Conservation (phyloP, 2,888 invertebrate species). For the Deilephila elpenor region DNA sequence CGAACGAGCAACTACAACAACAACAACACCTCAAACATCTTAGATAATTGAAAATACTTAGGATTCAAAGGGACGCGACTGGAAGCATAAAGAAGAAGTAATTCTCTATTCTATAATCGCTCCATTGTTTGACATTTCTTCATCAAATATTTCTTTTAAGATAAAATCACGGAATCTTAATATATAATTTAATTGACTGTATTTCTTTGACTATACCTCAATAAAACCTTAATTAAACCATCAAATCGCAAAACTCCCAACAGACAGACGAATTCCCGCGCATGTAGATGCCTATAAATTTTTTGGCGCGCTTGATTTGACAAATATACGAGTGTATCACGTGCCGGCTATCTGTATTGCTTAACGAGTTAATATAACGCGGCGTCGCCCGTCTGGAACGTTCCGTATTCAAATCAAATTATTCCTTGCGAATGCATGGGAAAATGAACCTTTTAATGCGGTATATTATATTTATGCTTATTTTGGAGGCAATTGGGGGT, state of each 20-base stretch:
- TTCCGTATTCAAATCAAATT: neutral
- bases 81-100: no score
- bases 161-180: no score
- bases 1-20: no score
- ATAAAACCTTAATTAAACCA: neutral
- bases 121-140: no score
- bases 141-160: no score
- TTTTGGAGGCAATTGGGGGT: no score
- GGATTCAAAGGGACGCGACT: no score
- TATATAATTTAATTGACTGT: neutral
- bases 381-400: slow-evolving; percentile 13
- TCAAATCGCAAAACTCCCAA: neutral
- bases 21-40: no score
- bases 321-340: slow-evolving; percentile 30
- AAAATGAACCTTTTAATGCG: neutral
- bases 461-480: no score
- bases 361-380: slow-evolving; percentile 33
- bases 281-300: neutral
- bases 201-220: neutral
- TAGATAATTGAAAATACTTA: no score
- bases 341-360: slow-evolving; percentile 32
- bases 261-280: neutral
- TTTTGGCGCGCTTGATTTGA: slow-evolving; percentile 9
- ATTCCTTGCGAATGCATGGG: neutral
- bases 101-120: no score